phyloP scores from a whole-genome alignment of 2,888 invertebrate genomes.

The Nomada hirtipes region DNA sequence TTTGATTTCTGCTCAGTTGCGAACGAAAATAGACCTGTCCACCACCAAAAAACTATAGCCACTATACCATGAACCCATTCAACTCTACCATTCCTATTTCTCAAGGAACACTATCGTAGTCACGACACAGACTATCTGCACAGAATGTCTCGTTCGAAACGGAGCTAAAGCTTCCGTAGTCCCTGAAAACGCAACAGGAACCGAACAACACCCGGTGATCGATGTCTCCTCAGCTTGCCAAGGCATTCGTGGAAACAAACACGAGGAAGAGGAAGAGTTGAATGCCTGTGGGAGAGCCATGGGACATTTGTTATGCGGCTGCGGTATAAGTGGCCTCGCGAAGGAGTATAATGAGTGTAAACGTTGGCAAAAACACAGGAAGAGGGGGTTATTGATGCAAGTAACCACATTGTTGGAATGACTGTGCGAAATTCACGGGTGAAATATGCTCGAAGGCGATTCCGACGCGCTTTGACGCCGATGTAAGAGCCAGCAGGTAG shows the following conservation, averaged over 20 bases:
- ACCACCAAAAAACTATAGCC: no score
- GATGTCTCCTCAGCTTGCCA: background rate
- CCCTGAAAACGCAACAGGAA: background rate
- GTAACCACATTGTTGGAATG: constrained; percentile 51
- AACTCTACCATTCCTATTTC: no score
- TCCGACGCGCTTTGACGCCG: constrained; percentile 30
- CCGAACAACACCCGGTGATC: background rate
- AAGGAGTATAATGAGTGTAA: constrained; percentile 51
- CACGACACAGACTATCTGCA: no score
- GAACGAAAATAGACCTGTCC: no score
- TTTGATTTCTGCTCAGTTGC: no score
- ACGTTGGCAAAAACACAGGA: constrained; percentile 51
- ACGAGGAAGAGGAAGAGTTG: constrained; percentile 14
- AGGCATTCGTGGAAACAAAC: constrained; percentile 23
- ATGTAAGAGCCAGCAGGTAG: constrained; percentile 26
- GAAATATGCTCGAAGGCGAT: constrained; percentile 29
- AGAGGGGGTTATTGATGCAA: constrained; percentile 49
- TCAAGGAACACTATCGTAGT: no score
- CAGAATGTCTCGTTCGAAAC: no score
- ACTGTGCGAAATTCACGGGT: constrained; percentile 46
- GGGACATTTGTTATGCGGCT: constrained; percentile 35
- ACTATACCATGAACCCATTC: no score
- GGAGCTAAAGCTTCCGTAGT: no score
- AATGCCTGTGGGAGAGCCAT: constrained; percentile 13
- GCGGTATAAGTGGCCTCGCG: constrained; percentile 13